Percentiles rank a stretch among this genome's conserved stretches.
Conservation (phyloP, 2,888 invertebrate species). For the Acanthosepion lycidas region DNA sequence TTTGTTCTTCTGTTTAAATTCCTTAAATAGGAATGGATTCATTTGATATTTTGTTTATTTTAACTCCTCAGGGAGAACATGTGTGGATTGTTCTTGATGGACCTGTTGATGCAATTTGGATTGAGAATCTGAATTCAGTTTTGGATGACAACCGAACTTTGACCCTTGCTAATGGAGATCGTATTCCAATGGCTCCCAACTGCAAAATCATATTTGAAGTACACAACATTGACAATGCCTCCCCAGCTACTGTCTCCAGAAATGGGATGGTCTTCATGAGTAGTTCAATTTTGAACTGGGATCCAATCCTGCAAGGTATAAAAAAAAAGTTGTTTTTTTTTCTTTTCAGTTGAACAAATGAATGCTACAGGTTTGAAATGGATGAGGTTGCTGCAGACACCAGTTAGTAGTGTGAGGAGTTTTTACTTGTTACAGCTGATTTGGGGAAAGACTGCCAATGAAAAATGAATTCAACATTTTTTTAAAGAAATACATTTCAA, state of each 20-base stretch:
- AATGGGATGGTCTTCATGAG: conserved; percentile 87
- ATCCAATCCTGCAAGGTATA: conserved; percentile 86
- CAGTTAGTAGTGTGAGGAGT: too few species aligned
- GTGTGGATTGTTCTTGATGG: conserved; percentile 75
- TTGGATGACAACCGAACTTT: conserved; percentile 76
- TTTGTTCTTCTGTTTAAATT: too few species aligned
- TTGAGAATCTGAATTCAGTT: conserved; percentile 76
- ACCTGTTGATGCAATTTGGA: conserved; percentile 76
- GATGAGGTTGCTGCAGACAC: too few species aligned
- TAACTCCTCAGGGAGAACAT: conserved; percentile 70
- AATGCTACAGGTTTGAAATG: too few species aligned
- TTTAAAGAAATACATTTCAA: too few species aligned
- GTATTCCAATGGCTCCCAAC: conserved; percentile 75
- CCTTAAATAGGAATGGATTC: too few species aligned
- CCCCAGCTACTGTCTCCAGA: conserved; percentile 76
- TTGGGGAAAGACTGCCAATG: too few species aligned
- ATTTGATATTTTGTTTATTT: background rate
- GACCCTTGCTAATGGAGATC: conserved; percentile 76
- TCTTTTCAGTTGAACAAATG: background rate
- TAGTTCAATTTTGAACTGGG: conserved; percentile 93
- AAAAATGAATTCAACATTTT: too few species aligned
- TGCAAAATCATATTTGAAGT: conserved; percentile 76
- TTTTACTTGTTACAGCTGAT: too few species aligned
- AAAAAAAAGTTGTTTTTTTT: background rate
- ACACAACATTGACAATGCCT: conserved; percentile 76